Evolutionary conservation across 2,888 invertebrate species (phyloP).

Genomic region (Blera fallax): DNA sequence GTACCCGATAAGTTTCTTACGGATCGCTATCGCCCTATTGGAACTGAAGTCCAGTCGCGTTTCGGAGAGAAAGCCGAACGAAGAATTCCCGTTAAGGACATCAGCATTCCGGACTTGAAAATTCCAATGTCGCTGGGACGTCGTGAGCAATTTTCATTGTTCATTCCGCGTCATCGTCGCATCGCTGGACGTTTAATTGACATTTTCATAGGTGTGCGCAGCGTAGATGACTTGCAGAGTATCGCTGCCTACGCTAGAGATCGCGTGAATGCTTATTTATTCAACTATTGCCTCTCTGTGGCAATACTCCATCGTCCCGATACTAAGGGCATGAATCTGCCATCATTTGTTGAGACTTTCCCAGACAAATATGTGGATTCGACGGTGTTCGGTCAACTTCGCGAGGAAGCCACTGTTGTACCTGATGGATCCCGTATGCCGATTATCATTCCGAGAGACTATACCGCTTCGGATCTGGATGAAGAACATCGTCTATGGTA

Average conservation of each 20-base stretch:
- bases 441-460: constrained; percentile 85
- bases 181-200: constrained; percentile 87
- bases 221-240: constrained; percentile 87
- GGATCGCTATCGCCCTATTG: constrained; percentile 83
- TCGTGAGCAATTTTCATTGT: constrained; percentile 87
- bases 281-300: constrained; percentile 90
- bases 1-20: constrained; percentile 85
- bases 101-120: constrained; percentile 86
- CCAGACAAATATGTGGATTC: constrained; percentile 86
- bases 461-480: constrained; percentile 88
- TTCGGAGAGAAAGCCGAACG: constrained; percentile 84
- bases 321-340: constrained; percentile 84
- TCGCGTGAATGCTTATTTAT: constrained; percentile 89
- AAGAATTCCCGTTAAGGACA: constrained; percentile 84
- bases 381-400: constrained; percentile 84
- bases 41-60: constrained; percentile 83
- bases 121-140: constrained; percentile 85
- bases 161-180: constrained; percentile 86
- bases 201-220: constrained; percentile 87
- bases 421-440: constrained; percentile 86
- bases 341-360: constrained; percentile 86
- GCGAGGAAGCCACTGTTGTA: constrained; percentile 84
- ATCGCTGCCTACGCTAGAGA: constrained; percentile 87
- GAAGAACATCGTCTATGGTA: constrained; percentile 87
- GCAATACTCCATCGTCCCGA: constrained; percentile 87